Base-by-base conservation (phyloP, 2,113 vertebrate species). In the Probosciger aterrimus region DNA sequence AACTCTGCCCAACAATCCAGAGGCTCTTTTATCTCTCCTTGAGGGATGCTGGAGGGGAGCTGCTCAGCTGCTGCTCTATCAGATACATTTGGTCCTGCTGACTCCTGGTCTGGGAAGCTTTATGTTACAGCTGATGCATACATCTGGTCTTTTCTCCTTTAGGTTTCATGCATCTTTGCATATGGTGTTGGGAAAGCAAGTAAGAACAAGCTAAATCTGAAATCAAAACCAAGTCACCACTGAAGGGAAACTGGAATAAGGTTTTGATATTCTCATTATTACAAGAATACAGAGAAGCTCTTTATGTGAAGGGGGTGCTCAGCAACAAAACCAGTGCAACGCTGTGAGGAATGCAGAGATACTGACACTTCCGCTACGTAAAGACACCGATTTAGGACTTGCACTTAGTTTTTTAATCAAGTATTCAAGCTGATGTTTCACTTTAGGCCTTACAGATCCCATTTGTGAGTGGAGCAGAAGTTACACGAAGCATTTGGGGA, bases 1-100 rank as follows among this genome's bases (percentile, higher is more conserved):
- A 76, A 60, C 55, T 78, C 22, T 24, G 74, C 62, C 84, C 90
- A 79, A 59, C 55, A 85, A 80, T 46, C 30, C 59, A 88, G 78
- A 67, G 81, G 55, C 55, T 92, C 90, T 92, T 97, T 96, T 93
- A 37, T 90, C 73, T 75, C 67, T 93, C 70, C 59, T 95, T 62
- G 55, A 97, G 90, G 55, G 63, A 64, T 1, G 7, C 22, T 93
- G 92, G 59, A 88, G 50, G 60, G 78, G 59, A 70, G 43, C 83
- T 90, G 39, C 39, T 78, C 55, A 90, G 80, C 71, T 85, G 77
- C 86, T 82, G 52, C 57, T 75, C 43, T 47, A 25, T 25, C n/a
- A 5, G 19, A 52, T 67, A 62, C 44, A 41, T n/a, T 96, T 80
- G 74, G 49, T 80, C 84, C 64, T 69, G 76, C 75, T 30, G 37